Conservation (phyloP, 2,888 invertebrate species). For the Morinoia aosen region DNA sequence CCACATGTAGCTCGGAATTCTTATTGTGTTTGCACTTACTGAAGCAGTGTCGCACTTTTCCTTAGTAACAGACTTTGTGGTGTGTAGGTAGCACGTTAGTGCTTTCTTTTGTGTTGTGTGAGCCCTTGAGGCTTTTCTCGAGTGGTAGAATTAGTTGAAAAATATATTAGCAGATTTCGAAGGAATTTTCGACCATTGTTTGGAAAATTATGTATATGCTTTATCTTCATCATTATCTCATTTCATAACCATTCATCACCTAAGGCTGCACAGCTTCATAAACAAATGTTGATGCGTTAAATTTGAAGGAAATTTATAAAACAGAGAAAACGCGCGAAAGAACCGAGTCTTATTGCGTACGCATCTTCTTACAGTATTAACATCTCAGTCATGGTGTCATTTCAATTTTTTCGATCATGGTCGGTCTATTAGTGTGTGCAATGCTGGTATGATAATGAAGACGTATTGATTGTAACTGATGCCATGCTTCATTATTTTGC, state of each 20-base stretch:
- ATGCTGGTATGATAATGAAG: background rate
- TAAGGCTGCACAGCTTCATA: background rate
- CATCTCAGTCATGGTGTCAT: background rate
- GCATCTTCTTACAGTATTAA: background rate
- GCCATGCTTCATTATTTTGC: background rate
- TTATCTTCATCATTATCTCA: background rate
- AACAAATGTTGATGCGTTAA: background rate
- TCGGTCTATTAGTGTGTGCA: background rate
- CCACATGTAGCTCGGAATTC: too few relatives aligned
- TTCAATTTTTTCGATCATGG: background rate
- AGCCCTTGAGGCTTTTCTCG: background rate
- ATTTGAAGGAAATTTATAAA: background rate
- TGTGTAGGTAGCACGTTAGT: background rate
- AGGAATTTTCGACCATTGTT: background rate
- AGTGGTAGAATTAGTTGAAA: background rate
- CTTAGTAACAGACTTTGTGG: background rate
- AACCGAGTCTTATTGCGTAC: background rate
- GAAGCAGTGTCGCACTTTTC: too few relatives aligned
- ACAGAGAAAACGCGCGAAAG: background rate
- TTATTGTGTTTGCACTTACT: too few relatives aligned
- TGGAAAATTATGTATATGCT: background rate
- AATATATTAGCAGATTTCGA: background rate
- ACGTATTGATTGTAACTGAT: background rate
- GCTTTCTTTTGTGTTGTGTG: background rate
- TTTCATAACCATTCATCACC: background rate